Evolutionary conservation across 2,113 vertebrate genomes (phyloP), one percentile per base, ranked within the genome.

Genomic region (Gadus chalcogrammus): DNA sequence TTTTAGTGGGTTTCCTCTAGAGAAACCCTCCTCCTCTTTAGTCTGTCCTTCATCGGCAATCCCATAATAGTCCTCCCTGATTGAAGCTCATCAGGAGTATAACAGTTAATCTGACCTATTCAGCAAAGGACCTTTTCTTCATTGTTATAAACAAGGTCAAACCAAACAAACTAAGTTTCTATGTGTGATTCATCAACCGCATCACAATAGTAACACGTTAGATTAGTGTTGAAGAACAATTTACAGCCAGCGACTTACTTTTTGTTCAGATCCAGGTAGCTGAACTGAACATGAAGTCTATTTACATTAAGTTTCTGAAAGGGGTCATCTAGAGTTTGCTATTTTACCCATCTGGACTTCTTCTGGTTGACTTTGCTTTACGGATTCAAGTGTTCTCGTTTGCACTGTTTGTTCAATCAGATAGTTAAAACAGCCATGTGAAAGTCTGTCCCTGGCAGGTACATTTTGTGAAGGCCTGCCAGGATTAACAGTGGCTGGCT

Each of bases 1-100:
- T 90, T 88, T 88, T 75, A 77, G 65, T 80, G 78, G 28, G 79
- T 75, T 91, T 90, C 90, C 87, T 86, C 63, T 75, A 81, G 72
- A 79, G 78, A 80, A 85, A 82, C 81, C 55, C 68, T 86, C 42
- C 80, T 82, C 81, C 82, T 77, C 74, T 71, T 56, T 56, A 78
- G 64, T 65, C 69, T 42, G 1, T 73, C 67, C 77, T 52, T 67
- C 59, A 63, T 71, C 79, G 76, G 67, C 80, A 55, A 52, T 53
- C 59, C n/a, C 68, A 62, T n/a, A 77, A 61, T n/a, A 77, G 58
- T n/a, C 55, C 15, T n/a, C 55, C n/a, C 55, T 17, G 16, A n/a
- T 58, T n/a, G n/a, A n/a, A n/a, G 55, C 15, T 58, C n/a, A n/a
- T 58, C 55, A 17, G 55, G 5, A 48, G 42, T 13, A 13, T 9